phyloP scores from a whole-genome alignment of 1,140 invertebrate genomes.

The Druon quercuslanigerum region DNA sequence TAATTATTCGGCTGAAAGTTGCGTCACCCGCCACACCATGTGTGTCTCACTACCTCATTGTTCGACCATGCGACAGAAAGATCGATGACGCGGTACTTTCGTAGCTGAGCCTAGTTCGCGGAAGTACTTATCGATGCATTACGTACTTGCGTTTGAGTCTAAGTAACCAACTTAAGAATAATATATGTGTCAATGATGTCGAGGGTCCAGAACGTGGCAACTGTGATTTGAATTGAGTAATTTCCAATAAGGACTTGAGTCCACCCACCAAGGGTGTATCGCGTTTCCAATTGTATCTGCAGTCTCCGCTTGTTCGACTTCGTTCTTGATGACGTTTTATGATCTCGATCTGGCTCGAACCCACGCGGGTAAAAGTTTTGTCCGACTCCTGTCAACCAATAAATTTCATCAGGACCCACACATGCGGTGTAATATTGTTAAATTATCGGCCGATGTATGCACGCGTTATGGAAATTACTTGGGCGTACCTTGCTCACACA shows the following conservation, averaged over 20 bases:
- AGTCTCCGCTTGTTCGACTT: neutral
- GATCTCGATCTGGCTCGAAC: neutral
- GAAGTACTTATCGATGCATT: slow-evolving; percentile 43
- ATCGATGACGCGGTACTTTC: slow-evolving; percentile 31
- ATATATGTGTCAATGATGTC: slow-evolving; percentile 1
- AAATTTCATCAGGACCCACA: slow-evolving; percentile 7
- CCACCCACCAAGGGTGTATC: slow-evolving; percentile 5
- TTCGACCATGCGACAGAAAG: slow-evolving; percentile 28
- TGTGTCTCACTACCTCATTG: slow-evolving; percentile 39
- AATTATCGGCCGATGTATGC: slow-evolving; percentile 1
- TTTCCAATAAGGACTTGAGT: neutral
- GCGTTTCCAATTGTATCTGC: slow-evolving; percentile 14
- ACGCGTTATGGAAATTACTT: slow-evolving; percentile 1
- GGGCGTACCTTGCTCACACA: too few species aligned
- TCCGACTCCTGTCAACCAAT: neutral
- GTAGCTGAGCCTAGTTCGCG: slow-evolving; percentile 34
- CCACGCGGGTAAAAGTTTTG: neutral
- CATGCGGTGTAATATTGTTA: neutral
- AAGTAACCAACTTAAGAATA: neutral
- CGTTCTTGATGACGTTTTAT: slow-evolving; percentile 26
- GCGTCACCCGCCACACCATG: slow-evolving; percentile 35
- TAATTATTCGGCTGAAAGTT: slow-evolving; percentile 44
- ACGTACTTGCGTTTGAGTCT: slow-evolving; percentile 10
- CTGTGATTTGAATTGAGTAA: neutral
- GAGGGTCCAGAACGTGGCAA: neutral